Conservation (phyloP, 2,797 vertebrate species). For the Cottoperca gobio region DNA sequence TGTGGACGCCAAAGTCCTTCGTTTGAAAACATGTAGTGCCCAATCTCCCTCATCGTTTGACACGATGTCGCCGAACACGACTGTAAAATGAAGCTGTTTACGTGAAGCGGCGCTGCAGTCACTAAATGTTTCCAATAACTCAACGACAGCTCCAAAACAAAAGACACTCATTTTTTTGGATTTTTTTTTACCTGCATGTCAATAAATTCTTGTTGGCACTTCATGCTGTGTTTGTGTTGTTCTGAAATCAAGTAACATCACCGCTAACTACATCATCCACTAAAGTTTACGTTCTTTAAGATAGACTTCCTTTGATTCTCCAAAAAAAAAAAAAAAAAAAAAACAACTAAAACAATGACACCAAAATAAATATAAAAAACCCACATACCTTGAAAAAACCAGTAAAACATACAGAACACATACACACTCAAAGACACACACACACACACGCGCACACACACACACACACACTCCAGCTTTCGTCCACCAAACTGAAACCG, state of each 20-base stretch:
- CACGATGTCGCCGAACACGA: background rate
- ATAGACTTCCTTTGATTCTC: conserved; percentile 69
- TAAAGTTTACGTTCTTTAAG: conserved; percentile 83
- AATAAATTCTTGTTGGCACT: conserved; percentile 92
- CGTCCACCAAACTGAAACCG: conserved; percentile 90
- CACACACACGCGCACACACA: conserved; percentile 71
- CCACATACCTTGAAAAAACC: conserved; percentile 72
- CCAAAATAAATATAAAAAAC: conserved; percentile 92
- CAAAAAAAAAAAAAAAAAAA: conserved; percentile 78
- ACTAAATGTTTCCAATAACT: conserved; percentile 81
- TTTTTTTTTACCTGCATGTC: conserved; percentile 11
- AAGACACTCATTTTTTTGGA: conserved; percentile 54
- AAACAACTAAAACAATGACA: conserved; percentile 76
- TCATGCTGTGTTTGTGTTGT: conserved; percentile 87
- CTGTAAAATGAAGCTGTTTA: conserved; percentile 76
- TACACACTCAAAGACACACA: background rate
- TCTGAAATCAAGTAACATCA: conserved; percentile 90
- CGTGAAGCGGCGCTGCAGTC: conserved; percentile 64
- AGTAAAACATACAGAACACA: conserved; percentile 47
- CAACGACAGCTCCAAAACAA: conserved; percentile 78
- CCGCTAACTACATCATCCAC: conserved; percentile 84
- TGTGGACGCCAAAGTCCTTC: background rate
- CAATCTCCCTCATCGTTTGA: conserved; percentile 20
- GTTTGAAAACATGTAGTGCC: conserved; percentile 70
- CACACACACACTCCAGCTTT: conserved; percentile 90